These are phyloP conservation scores for Protobothrops flavoviridis DNA, from an alignment of 2,113 vertebrate species.

Conservation along the genomic window DNA sequence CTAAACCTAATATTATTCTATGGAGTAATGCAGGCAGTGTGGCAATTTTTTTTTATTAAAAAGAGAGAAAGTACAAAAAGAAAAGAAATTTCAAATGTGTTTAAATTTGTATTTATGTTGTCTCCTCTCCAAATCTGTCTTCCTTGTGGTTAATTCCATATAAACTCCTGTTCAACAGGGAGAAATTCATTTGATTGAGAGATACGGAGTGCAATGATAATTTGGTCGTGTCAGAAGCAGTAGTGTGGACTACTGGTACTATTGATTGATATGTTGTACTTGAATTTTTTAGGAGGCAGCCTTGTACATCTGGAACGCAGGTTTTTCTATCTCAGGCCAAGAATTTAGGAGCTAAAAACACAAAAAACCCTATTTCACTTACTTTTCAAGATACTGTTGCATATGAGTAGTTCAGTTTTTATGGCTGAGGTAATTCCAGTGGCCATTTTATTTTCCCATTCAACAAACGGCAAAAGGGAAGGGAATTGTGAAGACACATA, in stretches of 20 bases:
- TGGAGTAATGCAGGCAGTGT: background rate
- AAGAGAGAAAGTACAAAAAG: background rate
- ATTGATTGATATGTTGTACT: background rate
- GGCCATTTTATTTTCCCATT: background rate
- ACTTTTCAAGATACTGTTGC: background rate
- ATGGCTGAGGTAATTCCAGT: background rate
- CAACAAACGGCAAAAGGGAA: background rate
- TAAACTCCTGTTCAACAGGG: background rate
- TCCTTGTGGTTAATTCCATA: background rate
- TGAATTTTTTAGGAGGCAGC: background rate
- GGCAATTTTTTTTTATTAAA: background rate
- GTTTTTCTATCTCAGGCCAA: background rate
- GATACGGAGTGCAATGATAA: background rate
- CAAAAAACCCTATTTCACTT: background rate
- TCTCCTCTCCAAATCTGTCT: background rate
- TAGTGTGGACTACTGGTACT: background rate
- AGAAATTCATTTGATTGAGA: background rate
- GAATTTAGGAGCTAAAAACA: background rate
- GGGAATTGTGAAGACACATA: background rate
- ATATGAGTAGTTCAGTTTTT: background rate
- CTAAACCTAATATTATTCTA: background rate
- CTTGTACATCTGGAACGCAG: background rate
- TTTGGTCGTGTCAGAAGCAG: background rate
- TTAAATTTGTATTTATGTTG: background rate
- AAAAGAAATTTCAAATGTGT: background rate